Evolutionary conservation across 2,113 vertebrate species (phyloP), one percentile per base, ranked within the genome.

Genomic region (Ranitomeya imitator): DNA sequence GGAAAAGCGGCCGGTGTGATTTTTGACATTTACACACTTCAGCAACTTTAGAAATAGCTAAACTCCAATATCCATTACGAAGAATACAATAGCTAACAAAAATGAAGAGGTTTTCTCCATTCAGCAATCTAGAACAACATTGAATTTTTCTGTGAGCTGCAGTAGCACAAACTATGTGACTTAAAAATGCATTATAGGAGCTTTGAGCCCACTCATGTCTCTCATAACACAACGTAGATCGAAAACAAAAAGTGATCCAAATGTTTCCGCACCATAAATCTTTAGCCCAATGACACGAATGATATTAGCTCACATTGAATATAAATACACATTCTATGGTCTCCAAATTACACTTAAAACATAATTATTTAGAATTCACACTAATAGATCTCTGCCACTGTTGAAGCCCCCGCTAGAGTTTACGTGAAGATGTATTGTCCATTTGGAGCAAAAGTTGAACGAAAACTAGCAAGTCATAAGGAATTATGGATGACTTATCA

Each of bases 21-120:
- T 81, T 81, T 81, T 81, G 57, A 81, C 79, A 81, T 81, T 81
- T 81, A 81, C 79, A 81, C 79, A 81, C 79, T 81, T 60, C 79
- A 81, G 79, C 79, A 81, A 81, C 57, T 81, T 81, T 37, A 81
- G 79, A 81, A 81, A 81, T 81, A 81, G 79, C 55, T 60, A 60
- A 81, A 81, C 61, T 81, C 55, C 79, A 81, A 81, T 81, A 81
- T 81, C 57, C 79, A 81, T 80, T 80, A 80, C 13, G n/a, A 81
- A 23, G 26, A 37, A 81, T 81, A 81, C 79, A 81, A 81, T 81
- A 81, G 57, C 57, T 61, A 81, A 81, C 57, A 81, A 81, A 81
- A 81, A 81, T 80, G 79, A 61, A 61, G 79, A 81, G 57, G 57
- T 81, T 81, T 81, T 81, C 23, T 81, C 79, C 79, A 81, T 81